Evolutionary conservation across 2,113 vertebrate species (phyloP).

Genomic region (Polyodon spathula): DNA sequence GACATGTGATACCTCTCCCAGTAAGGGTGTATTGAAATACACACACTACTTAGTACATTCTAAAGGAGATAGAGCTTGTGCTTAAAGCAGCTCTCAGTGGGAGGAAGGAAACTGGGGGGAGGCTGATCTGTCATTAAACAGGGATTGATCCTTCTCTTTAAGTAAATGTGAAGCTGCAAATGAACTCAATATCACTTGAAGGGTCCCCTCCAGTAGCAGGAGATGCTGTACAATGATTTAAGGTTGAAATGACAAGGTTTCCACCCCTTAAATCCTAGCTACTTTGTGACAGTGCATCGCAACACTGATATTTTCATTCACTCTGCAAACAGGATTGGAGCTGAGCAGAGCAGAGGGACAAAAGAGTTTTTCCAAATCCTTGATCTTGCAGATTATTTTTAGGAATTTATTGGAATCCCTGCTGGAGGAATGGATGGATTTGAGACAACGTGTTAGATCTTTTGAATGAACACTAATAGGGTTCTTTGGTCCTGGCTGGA

Average conservation of each 20-base stretch:
- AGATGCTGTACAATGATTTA: slow-evolving; percentile 59
- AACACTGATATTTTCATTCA: slow-evolving; percentile 56
- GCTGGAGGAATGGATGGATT: slow-evolving; percentile 79
- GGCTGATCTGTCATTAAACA: slow-evolving; percentile 47
- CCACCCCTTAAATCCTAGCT: slow-evolving; percentile 59
- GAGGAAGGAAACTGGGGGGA: slow-evolving; percentile 50
- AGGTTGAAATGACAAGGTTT: slow-evolving; percentile 76
- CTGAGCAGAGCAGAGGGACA: slow-evolving; percentile 30
- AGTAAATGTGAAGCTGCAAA: slow-evolving; percentile 48
- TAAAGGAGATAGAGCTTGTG: slow-evolving; percentile 54
- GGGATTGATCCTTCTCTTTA: slow-evolving; percentile 45
- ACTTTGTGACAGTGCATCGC: slow-evolving; percentile 64
- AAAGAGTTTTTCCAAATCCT: slow-evolving; percentile 34
- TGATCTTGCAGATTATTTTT: slow-evolving; percentile 49
- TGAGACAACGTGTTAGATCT: slow-evolving; percentile 73
- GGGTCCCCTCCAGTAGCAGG: slow-evolving; percentile 52
- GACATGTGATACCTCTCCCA: slow-evolving; percentile 70
- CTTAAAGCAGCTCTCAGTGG: slow-evolving; percentile 57
- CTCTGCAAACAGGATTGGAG: slow-evolving; percentile 58
- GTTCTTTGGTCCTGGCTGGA: slow-evolving; percentile 67
- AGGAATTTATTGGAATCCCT: slow-evolving; percentile 61
- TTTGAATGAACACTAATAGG: slow-evolving; percentile 73
- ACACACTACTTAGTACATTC: slow-evolving; percentile 55
- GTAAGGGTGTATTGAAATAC: slow-evolving; percentile 67
- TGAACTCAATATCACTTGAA: slow-evolving; percentile 53